These are phyloP conservation scores for Salarias fasciatus DNA, from an alignment of 2,797 vertebrate species.

Conservation along the genomic window DNA sequence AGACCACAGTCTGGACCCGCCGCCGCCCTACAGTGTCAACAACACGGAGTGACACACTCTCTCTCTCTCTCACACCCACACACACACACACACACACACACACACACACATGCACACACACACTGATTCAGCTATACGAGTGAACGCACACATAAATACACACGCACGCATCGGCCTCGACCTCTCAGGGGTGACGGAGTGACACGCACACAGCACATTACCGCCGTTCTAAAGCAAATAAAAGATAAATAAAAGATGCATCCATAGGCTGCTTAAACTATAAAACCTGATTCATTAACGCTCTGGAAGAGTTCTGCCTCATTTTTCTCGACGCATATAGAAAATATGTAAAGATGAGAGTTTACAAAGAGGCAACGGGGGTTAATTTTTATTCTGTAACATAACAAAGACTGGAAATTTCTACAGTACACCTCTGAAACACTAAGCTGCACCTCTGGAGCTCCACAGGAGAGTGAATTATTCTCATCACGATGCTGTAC, in stretches of 20 bases:
- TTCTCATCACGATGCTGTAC: slow-evolving; percentile 54
- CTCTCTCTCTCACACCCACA: slow-evolving; percentile 25
- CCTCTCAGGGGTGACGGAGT: slow-evolving; percentile 52
- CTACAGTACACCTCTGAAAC: slow-evolving; percentile 41
- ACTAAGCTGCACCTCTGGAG: slow-evolving; percentile 49
- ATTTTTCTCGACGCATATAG: slow-evolving; percentile 31
- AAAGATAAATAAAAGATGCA: slow-evolving; percentile 27
- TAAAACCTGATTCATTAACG: slow-evolving; percentile 35
- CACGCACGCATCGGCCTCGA: slow-evolving; percentile 24
- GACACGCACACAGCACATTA: slow-evolving; percentile 36
- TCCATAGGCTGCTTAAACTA: slow-evolving; percentile 48
- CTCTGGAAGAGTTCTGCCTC: slow-evolving; percentile 36
- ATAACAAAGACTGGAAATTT: slow-evolving; percentile 57
- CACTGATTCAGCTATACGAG: not conserved
- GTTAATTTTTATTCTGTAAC: slow-evolving; percentile 55
- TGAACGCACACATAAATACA: slow-evolving; percentile 27
- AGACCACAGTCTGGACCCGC: slow-evolving; percentile 76
- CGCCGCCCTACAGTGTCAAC: slow-evolving; percentile 78
- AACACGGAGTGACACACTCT: slow-evolving; percentile 76
- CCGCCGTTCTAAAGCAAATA: slow-evolving; percentile 37
- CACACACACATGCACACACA: slow-evolving; percentile 17
- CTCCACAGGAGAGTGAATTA: slow-evolving; percentile 39
- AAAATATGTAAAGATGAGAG: slow-evolving; percentile 27
- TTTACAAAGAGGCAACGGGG: slow-evolving; percentile 48
- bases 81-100: slow-evolving; percentile 31